phyloP scores from a whole-genome alignment of 2,797 vertebrate genomes.

The Pempheris klunzingeri region DNA sequence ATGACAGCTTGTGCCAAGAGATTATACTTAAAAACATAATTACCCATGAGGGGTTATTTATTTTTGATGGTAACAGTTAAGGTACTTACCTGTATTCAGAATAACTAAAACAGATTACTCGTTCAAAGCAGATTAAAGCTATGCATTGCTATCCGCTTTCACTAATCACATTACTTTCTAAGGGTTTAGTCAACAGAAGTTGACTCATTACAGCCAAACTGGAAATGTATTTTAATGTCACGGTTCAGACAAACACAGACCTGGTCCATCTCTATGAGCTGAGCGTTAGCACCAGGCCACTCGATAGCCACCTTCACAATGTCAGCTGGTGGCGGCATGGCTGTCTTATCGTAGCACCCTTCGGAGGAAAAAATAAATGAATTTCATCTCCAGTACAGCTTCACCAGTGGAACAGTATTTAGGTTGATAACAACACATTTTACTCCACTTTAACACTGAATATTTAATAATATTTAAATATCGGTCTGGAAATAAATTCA shows the following conservation, averaged over 20 bases:
- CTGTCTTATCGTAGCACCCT: slow-evolving; percentile 53
- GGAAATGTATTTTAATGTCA: slow-evolving; percentile 11
- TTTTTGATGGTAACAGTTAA: slow-evolving; percentile 1
- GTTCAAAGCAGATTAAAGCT: slow-evolving; percentile 8
- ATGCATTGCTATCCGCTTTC: background rate
- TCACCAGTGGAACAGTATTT: background rate
- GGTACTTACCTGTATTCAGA: background rate
- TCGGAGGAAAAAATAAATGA: background rate
- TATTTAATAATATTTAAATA: background rate
- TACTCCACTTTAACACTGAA: background rate
- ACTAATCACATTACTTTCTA: background rate
- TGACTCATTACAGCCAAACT: background rate
- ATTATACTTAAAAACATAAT: background rate
- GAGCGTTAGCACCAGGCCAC: slow-evolving; percentile 98
- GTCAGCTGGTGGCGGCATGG: slow-evolving; percentile 93
- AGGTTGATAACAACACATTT: background rate
- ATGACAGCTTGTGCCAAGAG: background rate
- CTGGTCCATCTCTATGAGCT: slow-evolving; percentile 99
- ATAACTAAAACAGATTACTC: slow-evolving; percentile 9
- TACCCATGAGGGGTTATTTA: background rate
- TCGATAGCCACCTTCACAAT: slow-evolving; percentile 99
- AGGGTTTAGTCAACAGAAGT: background rate
- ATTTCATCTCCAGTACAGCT: background rate
- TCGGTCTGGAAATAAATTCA: background rate
- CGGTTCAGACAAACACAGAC: slow-evolving; percentile 62